Evolutionary conservation across 2,113 vertebrate genomes (phyloP), one percentile per base, ranked within the genome.

Genomic region (Pseudonaja textilis): DNA sequence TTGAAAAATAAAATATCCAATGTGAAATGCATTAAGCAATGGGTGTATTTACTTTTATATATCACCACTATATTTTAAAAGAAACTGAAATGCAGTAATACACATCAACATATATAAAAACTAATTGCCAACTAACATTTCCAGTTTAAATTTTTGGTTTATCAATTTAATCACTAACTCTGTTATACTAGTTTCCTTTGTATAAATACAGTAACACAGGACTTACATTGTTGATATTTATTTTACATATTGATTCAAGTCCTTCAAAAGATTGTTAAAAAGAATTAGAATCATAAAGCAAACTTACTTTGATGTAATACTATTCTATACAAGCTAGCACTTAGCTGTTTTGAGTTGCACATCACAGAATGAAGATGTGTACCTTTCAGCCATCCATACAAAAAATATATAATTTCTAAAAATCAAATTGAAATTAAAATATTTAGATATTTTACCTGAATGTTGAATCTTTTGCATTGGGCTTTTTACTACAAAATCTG

Each of bases 401-500:
- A 89, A 59, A 1, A 45, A 89, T 16, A 91, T 45, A 61, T 50
- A 34, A 85, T 56, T 29, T 56, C 10, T 39, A 69, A 85, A 26
- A 89, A 47, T 52, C 74, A 34, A 39, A 88, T 14, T 74, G 34
- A 54, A 88, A 69, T 74, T 88, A 88, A 12, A 26, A 93, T 3
- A 26, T 87, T 93, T 93, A 64, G 89, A 42, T 9, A 94, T 98
- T 98, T 97, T 97, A 98, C 98, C 98, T 98, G 96, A 89, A 94
- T 29, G 92, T 94, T 89, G 52, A n/a, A 92, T 88, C 69, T 93
- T 93, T 45, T 93, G 93, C 54, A 93, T 96, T 91, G 0, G 90
- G 64, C 93, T 95, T 95, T 90, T 94, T 61, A 88, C 59, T 74
- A 6, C 12, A 34, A 94, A 90, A 95, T 91, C 26, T 94, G 96